Evolutionary conservation across 2,113 vertebrate species (phyloP).

Genomic region (Colossoma macropomum): DNA sequence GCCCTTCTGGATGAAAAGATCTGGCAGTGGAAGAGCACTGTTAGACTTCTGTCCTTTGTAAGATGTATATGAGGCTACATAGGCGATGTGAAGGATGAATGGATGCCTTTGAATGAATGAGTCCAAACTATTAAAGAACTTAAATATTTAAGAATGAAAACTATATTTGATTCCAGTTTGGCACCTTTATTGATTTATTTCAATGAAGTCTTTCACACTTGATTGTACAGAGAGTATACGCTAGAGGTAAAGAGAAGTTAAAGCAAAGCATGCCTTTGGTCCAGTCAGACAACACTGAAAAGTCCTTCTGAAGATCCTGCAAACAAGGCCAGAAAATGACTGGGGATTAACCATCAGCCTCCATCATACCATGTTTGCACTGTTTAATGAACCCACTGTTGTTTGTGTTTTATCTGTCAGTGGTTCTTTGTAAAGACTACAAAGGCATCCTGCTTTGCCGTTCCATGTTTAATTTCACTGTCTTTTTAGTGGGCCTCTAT

Average conservation of each 20-base stretch:
- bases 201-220: background rate
- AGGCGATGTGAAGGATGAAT: too few species aligned
- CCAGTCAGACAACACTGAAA: slow-evolving; percentile 25
- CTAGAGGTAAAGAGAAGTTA: background rate
- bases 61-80: background rate
- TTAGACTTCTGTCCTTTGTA: background rate
- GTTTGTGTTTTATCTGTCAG: slow-evolving; percentile 13
- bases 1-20: background rate
- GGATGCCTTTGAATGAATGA: too few species aligned
- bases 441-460: slow-evolving; percentile 64
- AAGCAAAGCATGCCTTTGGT: slow-evolving; percentile 16
- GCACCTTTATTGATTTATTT: background rate
- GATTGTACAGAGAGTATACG: background rate
- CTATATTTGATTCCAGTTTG: background rate
- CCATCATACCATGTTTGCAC: background rate
- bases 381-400: slow-evolving; percentile 5
- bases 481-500: slow-evolving; percentile 62
- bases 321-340: slow-evolving; percentile 34
- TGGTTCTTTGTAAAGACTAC: slow-evolving; percentile 48
- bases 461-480: slow-evolving; percentile 53
- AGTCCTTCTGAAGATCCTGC: background rate
- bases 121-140: background rate
- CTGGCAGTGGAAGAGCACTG: slow-evolving; percentile 1
- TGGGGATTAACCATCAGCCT: slow-evolving; percentile 31
- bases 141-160: background rate